Evolutionary conservation across 2,888 invertebrate species (phyloP).

Genomic region (Oscheius onirici): DNA sequence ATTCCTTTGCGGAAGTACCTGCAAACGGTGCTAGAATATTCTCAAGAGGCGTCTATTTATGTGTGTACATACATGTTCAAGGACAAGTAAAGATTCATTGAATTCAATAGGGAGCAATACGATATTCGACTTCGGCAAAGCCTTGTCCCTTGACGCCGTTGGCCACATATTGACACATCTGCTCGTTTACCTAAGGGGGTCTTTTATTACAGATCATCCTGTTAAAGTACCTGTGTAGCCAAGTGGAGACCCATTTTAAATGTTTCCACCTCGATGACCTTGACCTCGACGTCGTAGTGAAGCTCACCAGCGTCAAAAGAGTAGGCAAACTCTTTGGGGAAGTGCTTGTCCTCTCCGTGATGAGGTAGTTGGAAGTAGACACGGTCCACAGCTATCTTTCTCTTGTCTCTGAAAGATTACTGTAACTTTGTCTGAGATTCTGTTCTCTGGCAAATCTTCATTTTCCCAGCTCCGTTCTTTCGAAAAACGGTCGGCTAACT

Average conservation of each 20-base stretch:
- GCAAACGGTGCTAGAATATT: slow-evolving; percentile 20
- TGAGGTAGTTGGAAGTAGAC: slow-evolving; percentile 59
- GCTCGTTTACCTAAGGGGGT: slow-evolving; percentile 66
- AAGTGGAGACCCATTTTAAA: slow-evolving; percentile 67
- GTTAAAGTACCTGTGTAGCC: slow-evolving; percentile 42
- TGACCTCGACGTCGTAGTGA: slow-evolving; percentile 50
- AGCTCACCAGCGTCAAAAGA: slow-evolving; percentile 55
- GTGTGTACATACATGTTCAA: slow-evolving; percentile 26
- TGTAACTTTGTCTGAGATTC: no score
- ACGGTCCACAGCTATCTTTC: slow-evolving; percentile 58
- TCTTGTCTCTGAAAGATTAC: slow-evolving; percentile 54
- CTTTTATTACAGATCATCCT: neutral
- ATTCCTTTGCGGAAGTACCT: slow-evolving; percentile 53
- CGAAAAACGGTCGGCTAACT: no score
- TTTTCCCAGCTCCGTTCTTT: no score
- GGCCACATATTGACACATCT: slow-evolving; percentile 76
- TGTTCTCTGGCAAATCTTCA: no score
- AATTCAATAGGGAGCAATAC: slow-evolving; percentile 61
- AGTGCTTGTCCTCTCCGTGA: slow-evolving; percentile 62
- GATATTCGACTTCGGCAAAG: slow-evolving; percentile 79
- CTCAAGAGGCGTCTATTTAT: neutral
- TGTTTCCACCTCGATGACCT: slow-evolving; percentile 51
- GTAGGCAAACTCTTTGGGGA: slow-evolving; percentile 63
- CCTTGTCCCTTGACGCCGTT: slow-evolving; percentile 79
- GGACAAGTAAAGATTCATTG: slow-evolving; percentile 10